Percentiles rank a stretch among this genome's conserved stretches.
Conservation (phyloP, 2,113 vertebrate genomes). For the Equus przewalskii region DNA sequence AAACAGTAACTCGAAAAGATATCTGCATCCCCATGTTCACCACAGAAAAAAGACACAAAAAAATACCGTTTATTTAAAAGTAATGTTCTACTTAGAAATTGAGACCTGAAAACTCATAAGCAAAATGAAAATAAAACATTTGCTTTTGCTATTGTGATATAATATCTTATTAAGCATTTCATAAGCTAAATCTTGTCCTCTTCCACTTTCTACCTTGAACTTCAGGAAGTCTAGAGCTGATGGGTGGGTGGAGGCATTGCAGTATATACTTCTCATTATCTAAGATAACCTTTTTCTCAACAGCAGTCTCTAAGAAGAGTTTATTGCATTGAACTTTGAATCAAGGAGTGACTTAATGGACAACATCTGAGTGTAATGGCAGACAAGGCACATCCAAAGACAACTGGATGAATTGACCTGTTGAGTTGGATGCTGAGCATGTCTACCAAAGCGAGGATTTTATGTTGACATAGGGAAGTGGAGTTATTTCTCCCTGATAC, state of each 20-base stretch:
- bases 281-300: neutral
- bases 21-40: neutral
- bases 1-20: neutral
- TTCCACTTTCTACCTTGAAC: constrained; percentile 7
- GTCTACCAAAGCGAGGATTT: neutral
- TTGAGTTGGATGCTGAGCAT: neutral
- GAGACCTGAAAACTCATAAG: neutral
- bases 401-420: neutral
- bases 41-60: neutral
- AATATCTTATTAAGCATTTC: neutral
- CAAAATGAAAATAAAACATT: neutral
- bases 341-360: neutral
- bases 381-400: neutral
- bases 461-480: neutral
- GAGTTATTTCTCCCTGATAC: neutral
- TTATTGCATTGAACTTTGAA: neutral
- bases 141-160: neutral
- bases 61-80: constrained; percentile 21
- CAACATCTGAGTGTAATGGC: neutral
- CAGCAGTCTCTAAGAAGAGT: neutral
- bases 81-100: neutral
- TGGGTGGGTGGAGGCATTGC: neutral
- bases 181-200: neutral
- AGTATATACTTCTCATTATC: neutral
- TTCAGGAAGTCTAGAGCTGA: neutral